These are phyloP conservation scores for Shargacucullia verbasci DNA, from an alignment of 2,888 invertebrate species.

Conservation along the genomic window DNA sequence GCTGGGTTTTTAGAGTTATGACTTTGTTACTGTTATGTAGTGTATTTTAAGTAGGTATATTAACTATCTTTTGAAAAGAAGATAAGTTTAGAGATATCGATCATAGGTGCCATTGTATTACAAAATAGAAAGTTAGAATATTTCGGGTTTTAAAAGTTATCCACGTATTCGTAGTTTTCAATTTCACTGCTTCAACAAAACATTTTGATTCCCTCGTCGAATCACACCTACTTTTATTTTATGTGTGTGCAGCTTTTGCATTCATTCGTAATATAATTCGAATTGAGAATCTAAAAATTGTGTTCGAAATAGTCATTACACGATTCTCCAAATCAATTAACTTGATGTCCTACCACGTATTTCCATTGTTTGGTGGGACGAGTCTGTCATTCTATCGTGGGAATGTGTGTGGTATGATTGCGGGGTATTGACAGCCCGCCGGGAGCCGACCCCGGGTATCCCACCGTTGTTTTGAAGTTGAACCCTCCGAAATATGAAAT, in stretches of 20 bases:
- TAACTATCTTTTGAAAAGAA: no score
- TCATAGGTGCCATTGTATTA: no score
- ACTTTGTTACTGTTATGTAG: conserved; percentile 45
- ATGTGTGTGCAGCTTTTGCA: conserved; percentile 16
- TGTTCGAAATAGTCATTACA: conserved; percentile 21
- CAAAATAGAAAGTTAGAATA: conserved; percentile 17
- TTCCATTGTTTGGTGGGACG: conserved; percentile 47
- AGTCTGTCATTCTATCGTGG: conserved; percentile 54
- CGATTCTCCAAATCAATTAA: conserved; percentile 49
- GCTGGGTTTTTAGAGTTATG: conserved; percentile 34
- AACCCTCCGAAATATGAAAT: conserved; percentile 62
- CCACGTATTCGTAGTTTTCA: conserved; percentile 16
- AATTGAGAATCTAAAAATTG: background rate
- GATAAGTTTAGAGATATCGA: no score
- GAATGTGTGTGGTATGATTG: conserved; percentile 57
- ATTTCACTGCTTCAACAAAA: conserved; percentile 22
- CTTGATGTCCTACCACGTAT: conserved; percentile 39
- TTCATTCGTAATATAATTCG: background rate
- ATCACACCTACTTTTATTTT: conserved; percentile 18
- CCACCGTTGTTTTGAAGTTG: conserved; percentile 58
- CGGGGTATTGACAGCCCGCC: conserved; percentile 48
- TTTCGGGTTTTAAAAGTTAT: conserved; percentile 29
- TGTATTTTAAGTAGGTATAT: no score
- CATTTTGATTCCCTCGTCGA: conserved; percentile 43
- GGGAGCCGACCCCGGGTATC: conserved; percentile 40